Conservation (phyloP, 2,797 vertebrate genomes). For the Anguilla marmorata region DNA sequence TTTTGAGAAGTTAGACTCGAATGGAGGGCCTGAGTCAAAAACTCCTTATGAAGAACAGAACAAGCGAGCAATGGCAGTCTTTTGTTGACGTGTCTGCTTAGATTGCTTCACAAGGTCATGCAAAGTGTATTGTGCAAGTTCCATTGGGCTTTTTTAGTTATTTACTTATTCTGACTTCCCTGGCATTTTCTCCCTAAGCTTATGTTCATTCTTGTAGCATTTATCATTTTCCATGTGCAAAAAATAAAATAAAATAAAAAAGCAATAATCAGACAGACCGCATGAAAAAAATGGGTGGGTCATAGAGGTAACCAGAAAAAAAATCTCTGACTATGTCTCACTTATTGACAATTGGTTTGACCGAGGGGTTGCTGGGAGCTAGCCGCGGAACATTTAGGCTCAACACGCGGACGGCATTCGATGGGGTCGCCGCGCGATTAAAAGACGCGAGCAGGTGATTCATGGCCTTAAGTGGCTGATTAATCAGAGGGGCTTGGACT, state of each 20-base stretch:
- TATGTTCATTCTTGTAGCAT: no score
- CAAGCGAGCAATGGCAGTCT: background rate
- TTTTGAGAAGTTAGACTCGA: slow-evolving; percentile 19
- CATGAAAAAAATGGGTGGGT: background rate
- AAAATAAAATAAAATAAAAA: background rate
- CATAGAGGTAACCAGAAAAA: background rate
- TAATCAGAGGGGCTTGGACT: slow-evolving; percentile 24
- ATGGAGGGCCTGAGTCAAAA: slow-evolving; percentile 21
- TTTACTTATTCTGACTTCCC: no score
- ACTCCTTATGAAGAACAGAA: background rate
- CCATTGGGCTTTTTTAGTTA: no score
- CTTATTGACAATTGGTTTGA: background rate
- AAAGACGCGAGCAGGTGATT: slow-evolving; percentile 28
- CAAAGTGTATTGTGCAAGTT: no score
- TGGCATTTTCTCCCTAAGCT: no score
- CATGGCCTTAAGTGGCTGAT: slow-evolving; percentile 35
- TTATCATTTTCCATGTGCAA: no score
- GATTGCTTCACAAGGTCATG: no score
- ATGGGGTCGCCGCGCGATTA: slow-evolving; percentile 33
- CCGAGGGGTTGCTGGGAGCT: background rate
- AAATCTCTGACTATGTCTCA: background rate
- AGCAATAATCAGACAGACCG: background rate
- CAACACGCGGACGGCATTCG: background rate
- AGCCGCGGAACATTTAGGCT: background rate
- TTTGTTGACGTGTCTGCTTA: no score